Percentiles rank a stretch among this genome's conserved stretches.
Evolutionary conservation across 2,888 invertebrate genomes (phyloP).

Genomic region (Habroteleia sp.): DNA sequence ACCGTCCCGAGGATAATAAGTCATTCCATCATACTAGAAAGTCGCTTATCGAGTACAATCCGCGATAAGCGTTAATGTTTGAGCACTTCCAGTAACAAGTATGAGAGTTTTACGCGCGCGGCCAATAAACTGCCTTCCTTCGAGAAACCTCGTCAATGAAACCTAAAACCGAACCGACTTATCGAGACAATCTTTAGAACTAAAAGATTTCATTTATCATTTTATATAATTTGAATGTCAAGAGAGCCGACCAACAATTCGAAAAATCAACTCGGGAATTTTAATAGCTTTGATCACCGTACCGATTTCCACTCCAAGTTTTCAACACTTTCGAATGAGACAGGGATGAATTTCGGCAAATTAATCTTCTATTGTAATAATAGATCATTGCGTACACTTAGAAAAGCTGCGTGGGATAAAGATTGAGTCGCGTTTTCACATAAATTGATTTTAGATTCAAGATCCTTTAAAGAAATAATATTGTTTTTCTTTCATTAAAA

Average conservation of each 20-base stretch:
- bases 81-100: conserved; percentile 40
- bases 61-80: conserved; percentile 47
- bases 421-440: no score
- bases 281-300: conserved; percentile 13
- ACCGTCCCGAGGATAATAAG: conserved; percentile 47
- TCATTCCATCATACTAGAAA: conserved; percentile 41
- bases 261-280: conserved; percentile 9
- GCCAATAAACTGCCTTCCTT: conserved; percentile 28
- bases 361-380: no score
- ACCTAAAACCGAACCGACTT: conserved; percentile 28
- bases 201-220: conserved; percentile 38
- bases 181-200: conserved; percentile 7
- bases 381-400: no score
- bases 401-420: no score
- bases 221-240: conserved; percentile 34
- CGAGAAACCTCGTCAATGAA: conserved; percentile 24
- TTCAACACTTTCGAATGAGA: conserved; percentile 10
- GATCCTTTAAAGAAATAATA: no score
- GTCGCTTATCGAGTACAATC: conserved; percentile 44
- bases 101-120: conserved; percentile 28
- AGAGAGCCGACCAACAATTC: conserved; percentile 1
- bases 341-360: background rate
- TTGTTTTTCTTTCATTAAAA: no score
- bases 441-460: no score
- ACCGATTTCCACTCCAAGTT: conserved; percentile 2